These are phyloP conservation scores for Crypturellus tataupa DNA, from an alignment of 2,797 vertebrate genomes.

Conservation along the genomic window DNA sequence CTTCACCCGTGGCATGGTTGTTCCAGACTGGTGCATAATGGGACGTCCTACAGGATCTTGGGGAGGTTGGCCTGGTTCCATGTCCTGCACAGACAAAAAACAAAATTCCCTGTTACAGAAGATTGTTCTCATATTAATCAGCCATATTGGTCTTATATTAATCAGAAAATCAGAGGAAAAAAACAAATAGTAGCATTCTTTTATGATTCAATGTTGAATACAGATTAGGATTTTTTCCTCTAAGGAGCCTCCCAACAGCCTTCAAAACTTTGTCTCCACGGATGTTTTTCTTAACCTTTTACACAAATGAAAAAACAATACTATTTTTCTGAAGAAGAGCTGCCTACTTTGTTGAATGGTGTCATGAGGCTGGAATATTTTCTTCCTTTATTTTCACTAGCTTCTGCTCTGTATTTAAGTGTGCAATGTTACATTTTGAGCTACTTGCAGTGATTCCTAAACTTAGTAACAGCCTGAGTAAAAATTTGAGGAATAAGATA, in stretches of 20 bases:
- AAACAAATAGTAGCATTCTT: not conserved
- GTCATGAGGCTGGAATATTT: not conserved
- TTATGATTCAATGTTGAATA: not conserved
- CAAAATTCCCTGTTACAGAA: not conserved
- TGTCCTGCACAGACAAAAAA: conserved; percentile 53
- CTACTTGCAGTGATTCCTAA: not conserved
- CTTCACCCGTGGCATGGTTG: conserved; percentile 92
- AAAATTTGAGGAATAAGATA: not conserved
- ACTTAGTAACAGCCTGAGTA: not conserved
- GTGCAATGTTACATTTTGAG: not conserved
- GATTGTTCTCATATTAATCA: not conserved
- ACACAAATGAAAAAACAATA: not conserved
- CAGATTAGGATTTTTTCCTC: not conserved
- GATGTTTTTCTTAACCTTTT: not conserved
- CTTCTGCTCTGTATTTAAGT: not conserved
- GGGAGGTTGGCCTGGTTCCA: conserved; percentile 71
- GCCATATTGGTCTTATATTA: not conserved
- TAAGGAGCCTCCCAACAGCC: not conserved
- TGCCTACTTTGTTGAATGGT: not conserved
- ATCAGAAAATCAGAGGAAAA: not conserved
- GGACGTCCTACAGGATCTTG: conserved; percentile 89
- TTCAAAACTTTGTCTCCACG: not conserved
- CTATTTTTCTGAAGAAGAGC: not conserved
- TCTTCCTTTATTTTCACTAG: not conserved
- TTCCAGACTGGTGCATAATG: conserved; percentile 88